Evolutionary conservation across 2,797 vertebrate species (phyloP), one percentile per base, ranked within the genome.

Genomic region (Vireo griseus): DNA sequence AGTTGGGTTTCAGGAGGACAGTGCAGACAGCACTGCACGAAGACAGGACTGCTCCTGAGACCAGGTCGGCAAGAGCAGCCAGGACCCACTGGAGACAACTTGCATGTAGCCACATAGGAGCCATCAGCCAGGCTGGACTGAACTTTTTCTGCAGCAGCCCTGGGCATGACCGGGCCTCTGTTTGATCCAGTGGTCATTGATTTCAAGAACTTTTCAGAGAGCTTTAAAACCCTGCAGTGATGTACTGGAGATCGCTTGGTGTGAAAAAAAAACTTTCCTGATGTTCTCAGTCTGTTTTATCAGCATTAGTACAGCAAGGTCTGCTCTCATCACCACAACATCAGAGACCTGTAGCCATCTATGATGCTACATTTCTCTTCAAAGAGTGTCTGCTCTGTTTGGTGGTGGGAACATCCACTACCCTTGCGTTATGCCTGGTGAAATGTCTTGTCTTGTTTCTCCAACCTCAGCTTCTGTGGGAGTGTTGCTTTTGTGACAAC

Each of bases 91-190:
- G 50, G 66, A 86, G 37, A 14, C 4, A 29, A 22, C 8, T 59
- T 19, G 21, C 0, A 8, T 0, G 0, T 25, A 29, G 52, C 16
- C 3, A 7, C 15, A 4, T 4, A 13, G 29, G n/a, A 93, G 16
- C 28, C 40, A 29, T 42, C 54, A 68, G 19, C 29, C 26, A 50
- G 58, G 13, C 4, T 61, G 62, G 26, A 40, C 50, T 47, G 61
- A 45, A 37, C n/a, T 61, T 75, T n/a, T 28, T 58, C n/a, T 10
- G 4, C 10, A 13, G 6, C 6, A 63, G 26, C 25, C 8, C 33
- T 65, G 42, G 57, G 47, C 85, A 75, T 28, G 24, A 57, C 7
- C 39, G 68, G 50, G 9, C 33, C 62, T 89, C 0, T 3, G 21
- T 61, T 33, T 74, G 16, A 24, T 72, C 63, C 51, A 58, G 29